A percentile compares a stretch with the other conserved stretches of the same genome.
Evolutionary conservation across 2,888 invertebrate genomes (phyloP).

Genomic region (Hydriomena furcata): DNA sequence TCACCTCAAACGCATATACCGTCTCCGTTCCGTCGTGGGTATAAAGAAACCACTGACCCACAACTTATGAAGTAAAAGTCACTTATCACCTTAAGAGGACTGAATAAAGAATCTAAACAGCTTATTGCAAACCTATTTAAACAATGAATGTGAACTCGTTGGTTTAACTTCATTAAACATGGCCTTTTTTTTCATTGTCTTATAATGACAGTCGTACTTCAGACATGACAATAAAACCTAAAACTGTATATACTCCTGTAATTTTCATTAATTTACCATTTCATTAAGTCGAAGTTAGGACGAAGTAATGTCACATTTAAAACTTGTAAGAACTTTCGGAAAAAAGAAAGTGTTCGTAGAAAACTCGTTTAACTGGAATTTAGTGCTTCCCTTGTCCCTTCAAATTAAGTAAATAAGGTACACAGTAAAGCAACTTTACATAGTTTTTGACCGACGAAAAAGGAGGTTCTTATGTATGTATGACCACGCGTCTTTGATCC

Average conservation of each 20-base stretch:
- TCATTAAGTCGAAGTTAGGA: conserved; percentile 1
- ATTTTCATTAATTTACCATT: conserved; percentile 3
- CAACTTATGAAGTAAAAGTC: too few species aligned
- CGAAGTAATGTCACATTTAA: conserved; percentile 19
- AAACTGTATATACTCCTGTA: not conserved
- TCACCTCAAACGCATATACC: too few species aligned
- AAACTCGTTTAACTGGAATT: conserved; percentile 17
- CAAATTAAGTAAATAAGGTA: not conserved
- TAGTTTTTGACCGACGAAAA: too few species aligned
- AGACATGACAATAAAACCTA: not conserved
- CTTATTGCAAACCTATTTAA: too few species aligned
- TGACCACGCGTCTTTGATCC: too few species aligned
- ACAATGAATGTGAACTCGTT: too few species aligned
- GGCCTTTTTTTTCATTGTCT: not conserved
- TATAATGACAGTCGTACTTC: not conserved
- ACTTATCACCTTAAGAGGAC: too few species aligned
- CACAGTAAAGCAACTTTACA: conserved; percentile 1
- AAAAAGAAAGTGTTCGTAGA: conserved; percentile 8
- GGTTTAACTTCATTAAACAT: too few species aligned
- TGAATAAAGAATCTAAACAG: too few species aligned
- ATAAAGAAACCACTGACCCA: too few species aligned
- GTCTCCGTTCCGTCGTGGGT: too few species aligned
- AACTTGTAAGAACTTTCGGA: conserved; percentile 9
- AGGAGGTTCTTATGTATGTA: too few species aligned
- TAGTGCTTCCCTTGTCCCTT: conserved; percentile 4